Evolutionary conservation across 2,797 vertebrate species (phyloP), one percentile per base, ranked within the genome.

Genomic region (Paguma larvata): DNA sequence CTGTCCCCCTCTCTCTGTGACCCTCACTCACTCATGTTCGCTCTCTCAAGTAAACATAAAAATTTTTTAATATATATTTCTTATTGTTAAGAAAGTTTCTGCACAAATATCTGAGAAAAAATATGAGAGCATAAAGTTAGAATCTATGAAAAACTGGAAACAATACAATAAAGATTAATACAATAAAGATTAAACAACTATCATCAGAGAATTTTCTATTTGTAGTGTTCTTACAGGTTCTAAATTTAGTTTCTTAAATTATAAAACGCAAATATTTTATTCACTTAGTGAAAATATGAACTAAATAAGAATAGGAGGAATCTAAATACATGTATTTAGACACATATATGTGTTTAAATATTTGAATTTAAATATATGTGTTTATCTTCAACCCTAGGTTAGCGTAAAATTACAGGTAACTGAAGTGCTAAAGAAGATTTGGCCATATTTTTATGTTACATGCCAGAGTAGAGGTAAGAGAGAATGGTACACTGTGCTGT

Each of bases 221-320:
- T 85, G 46, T 19, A 82, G 10, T 82, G 86, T 67, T 72, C 9
- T 79, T 63, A 87, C 1, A 79, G 51, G 4, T 51, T 72, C 70
- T 79, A 89, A 87, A 79, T 44, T 41, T 84, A 82, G 38, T 53
- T 85, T 85, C 41, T 25, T 67, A 2, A 56, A 56, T 93, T 85
- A n/a, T 44, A 70, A 53, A 92, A 72, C 46, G 72, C 85, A 70
- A 95, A 56, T 65, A 85, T 75, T 79, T 88, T 89, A 88, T 53
- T 48, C 8, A 59, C 25, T 93, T 38, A 48, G 48, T 75, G 59
- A 87, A 83, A 93, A 38, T 70, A 85, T 23, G 9, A 72, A 59
- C 51, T 21, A 89, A 73, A 48, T 59, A 95, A 53, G 10, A 86
- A 90, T 38, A 32, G n/a, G 44, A 80, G 34, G 30, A 82, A 87